phyloP scores from a whole-genome alignment of 2,113 vertebrate genomes.

The Phycodurus eques region DNA sequence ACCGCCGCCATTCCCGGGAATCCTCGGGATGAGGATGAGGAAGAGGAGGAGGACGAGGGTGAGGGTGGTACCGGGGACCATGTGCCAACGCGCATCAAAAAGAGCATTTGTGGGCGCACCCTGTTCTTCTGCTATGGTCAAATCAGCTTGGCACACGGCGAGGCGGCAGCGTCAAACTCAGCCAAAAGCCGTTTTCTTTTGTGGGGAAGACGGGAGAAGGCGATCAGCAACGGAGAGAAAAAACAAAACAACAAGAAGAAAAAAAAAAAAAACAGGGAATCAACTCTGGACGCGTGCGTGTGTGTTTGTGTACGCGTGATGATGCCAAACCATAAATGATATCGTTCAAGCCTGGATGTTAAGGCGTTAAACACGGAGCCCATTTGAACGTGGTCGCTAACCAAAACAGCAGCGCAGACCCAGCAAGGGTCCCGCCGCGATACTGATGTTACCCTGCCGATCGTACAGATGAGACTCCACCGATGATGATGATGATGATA shows the following conservation, averaged over 20 bases:
- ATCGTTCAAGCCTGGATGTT: no score
- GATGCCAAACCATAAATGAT: no score
- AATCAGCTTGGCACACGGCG: conserved; percentile 80
- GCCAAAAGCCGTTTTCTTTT: conserved; percentile 83
- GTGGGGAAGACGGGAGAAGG: conserved; percentile 49
- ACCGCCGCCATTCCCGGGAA: conserved; percentile 64
- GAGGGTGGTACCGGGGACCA: background rate
- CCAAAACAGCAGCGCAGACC: background rate
- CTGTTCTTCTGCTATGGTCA: conserved; percentile 78
- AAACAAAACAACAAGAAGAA: conserved; percentile 38
- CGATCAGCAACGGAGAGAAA: conserved; percentile 46
- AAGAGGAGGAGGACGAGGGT: background rate
- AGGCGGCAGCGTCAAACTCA: conserved; percentile 79
- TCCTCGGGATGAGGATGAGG: background rate
- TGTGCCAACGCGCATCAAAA: conserved; percentile 51
- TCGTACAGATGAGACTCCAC: no score
- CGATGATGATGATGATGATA: no score
- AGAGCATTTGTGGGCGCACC: conserved; percentile 70
- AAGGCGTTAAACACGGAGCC: background rate
- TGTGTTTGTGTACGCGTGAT: no score
- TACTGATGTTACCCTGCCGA: no score
- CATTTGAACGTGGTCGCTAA: background rate
- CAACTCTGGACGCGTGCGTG: conserved; percentile 48
- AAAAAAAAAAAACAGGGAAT: conserved; percentile 78
- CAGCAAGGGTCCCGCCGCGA: no score